Percentiles rank a stretch among this genome's conserved stretches.
These are phyloP conservation scores for Dysmachus trigonus DNA, from an alignment of 2,888 invertebrate species.

Conservation along the genomic window DNA sequence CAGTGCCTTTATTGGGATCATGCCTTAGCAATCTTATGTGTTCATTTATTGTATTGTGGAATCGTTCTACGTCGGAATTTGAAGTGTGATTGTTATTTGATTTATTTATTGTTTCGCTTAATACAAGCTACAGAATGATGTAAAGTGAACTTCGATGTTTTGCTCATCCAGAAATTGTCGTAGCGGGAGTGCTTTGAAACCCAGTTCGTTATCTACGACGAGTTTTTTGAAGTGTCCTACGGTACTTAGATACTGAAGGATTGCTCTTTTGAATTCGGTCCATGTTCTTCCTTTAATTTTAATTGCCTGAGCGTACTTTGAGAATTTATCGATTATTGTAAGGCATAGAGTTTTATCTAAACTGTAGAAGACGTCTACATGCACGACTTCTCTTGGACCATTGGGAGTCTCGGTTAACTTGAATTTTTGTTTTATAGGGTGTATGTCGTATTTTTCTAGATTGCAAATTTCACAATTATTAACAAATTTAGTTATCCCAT, in stretches of 20 bases:
- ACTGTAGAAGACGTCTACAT: slow-evolving; percentile 20
- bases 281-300: background rate
- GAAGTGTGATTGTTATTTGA: background rate
- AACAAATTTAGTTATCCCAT: background rate
- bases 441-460: background rate
- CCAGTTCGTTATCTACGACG: slow-evolving; percentile 15
- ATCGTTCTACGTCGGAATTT: background rate
- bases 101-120: no score
- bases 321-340: slow-evolving; percentile 34
- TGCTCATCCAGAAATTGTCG: background rate
- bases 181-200: background rate
- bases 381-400: background rate
- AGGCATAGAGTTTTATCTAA: background rate
- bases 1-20: background rate
- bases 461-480: slow-evolving; percentile 23
- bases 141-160: background rate
- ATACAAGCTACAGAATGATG: no score
- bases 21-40: background rate
- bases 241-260: background rate
- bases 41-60: background rate
- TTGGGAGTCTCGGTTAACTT: slow-evolving; percentile 30
- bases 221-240: background rate
- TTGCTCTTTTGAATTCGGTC: slow-evolving; percentile 13
- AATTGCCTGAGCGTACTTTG: slow-evolving; percentile 18
- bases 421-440: background rate